Conservation (phyloP, 2,888 invertebrate species). For the Drosophila ezoana region DNA sequence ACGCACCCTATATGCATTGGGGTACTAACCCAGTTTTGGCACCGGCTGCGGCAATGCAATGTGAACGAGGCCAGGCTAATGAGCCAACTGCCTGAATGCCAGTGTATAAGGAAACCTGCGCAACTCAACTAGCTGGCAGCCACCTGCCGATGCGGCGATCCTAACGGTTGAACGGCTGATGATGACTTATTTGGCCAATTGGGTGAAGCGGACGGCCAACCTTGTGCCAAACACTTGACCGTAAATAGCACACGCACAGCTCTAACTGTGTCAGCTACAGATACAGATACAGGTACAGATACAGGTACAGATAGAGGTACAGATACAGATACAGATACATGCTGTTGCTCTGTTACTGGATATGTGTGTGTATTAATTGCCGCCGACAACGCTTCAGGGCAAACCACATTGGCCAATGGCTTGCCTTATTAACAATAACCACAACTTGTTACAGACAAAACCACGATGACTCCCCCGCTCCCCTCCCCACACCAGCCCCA, state of each 20-base stretch:
- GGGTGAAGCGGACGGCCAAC: constrained; percentile 70
- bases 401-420: constrained; percentile 68
- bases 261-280: constrained; percentile 61
- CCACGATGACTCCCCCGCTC: constrained; percentile 4
- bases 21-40: constrained; percentile 44
- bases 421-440: constrained; percentile 72
- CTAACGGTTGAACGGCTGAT: constrained; percentile 54
- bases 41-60: constrained; percentile 21
- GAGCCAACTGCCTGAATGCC: constrained; percentile 45
- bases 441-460: constrained; percentile 63
- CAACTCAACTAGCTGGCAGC: constrained; percentile 19
- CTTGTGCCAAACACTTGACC: constrained; percentile 75
- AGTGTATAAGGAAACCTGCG: constrained; percentile 69
- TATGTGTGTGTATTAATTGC: constrained; percentile 64
- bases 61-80: constrained; percentile 68
- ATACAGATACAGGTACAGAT: constrained; percentile 20
- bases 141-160: constrained; percentile 31
- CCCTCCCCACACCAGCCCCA: not conserved
- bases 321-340: constrained; percentile 32
- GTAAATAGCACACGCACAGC: constrained; percentile 67
- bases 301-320: constrained; percentile 24
- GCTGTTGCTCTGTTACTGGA: constrained; percentile 10
- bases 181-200: constrained; percentile 78
- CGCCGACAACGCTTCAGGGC: constrained; percentile 62
- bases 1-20: constrained; percentile 30